Evolutionary conservation across 1,140 invertebrate species (phyloP).

Genomic region (Bombus waltoni): DNA sequence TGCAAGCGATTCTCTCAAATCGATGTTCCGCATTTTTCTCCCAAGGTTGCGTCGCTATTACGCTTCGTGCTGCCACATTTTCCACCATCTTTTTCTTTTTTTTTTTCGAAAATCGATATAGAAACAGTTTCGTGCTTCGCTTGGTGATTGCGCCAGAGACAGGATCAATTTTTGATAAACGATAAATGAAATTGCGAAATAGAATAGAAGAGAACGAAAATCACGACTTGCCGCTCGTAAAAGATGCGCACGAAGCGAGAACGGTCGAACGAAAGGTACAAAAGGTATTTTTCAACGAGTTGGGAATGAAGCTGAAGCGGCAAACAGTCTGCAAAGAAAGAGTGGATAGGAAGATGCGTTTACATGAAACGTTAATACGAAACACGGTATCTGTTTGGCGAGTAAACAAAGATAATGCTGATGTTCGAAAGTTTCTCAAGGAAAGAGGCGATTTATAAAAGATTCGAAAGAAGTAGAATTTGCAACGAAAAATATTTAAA

Average conservation of each 20-base stretch:
- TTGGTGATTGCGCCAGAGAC: too few species aligned
- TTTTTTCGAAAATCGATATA: not conserved
- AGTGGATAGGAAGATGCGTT: not conserved
- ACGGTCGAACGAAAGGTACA: not conserved
- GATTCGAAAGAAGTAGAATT: not conserved
- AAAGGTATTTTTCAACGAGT: not conserved
- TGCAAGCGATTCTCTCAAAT: not conserved
- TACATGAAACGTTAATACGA: not conserved
- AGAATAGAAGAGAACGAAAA: not conserved
- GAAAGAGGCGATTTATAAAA: not conserved
- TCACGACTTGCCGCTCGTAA: not conserved
- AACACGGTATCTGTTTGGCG: not conserved
- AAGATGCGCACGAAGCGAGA: slow-evolving; percentile 1
- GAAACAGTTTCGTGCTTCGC: too few species aligned
- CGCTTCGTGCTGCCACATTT: not conserved
- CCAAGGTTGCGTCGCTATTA: not conserved
- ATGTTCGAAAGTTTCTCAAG: not conserved
- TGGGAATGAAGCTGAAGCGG: not conserved
- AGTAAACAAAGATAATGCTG: not conserved
- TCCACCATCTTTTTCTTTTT: not conserved
- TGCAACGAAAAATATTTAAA: not conserved
- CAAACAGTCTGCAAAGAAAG: not conserved
- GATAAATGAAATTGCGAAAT: slow-evolving; percentile 6
- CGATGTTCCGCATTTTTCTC: not conserved
- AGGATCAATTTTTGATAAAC: slow-evolving; percentile 19